Percentiles rank a stretch among this genome's conserved stretches.
Evolutionary conservation across 2,797 vertebrate species (phyloP).

Genomic region (Acomys russatus): DNA sequence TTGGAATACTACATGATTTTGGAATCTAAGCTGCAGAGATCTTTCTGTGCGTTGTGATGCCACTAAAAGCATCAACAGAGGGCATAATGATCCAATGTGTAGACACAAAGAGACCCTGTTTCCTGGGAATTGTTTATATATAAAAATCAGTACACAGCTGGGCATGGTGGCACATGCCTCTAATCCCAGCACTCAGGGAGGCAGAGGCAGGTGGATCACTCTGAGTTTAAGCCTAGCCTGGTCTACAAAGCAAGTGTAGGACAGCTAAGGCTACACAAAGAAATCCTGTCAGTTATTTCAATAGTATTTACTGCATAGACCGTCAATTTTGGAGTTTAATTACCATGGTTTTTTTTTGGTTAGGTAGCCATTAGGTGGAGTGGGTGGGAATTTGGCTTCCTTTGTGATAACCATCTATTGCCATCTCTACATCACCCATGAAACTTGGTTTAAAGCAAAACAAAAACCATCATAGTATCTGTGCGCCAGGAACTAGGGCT

Average conservation of each 20-base stretch:
- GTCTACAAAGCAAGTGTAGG: too few species aligned
- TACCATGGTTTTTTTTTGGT: neutral
- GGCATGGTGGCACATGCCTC: too few species aligned
- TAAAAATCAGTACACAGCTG: constrained; percentile 1
- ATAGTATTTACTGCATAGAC: neutral
- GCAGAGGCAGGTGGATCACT: too few species aligned
- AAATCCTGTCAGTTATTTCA: neutral
- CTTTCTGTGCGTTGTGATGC: neutral
- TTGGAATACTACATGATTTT: neutral
- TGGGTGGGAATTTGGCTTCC: constrained; percentile 6
- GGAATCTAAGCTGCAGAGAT: neutral
- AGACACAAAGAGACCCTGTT: neutral
- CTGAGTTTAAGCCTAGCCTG: too few species aligned
- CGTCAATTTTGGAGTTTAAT: neutral
- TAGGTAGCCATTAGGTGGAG: neutral
- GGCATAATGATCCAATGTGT: neutral
- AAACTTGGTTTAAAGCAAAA: constrained; percentile 51
- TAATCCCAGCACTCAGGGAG: too few species aligned
- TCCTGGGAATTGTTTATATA: neutral
- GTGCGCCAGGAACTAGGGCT: constrained; percentile 16
- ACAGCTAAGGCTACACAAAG: too few species aligned
- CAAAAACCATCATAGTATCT: neutral
- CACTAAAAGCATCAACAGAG: neutral
- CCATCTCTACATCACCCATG: neutral
- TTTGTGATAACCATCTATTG: neutral